phyloP scores from a whole-genome alignment of 1,140 invertebrate genomes.

The Streblospio benedicti region DNA sequence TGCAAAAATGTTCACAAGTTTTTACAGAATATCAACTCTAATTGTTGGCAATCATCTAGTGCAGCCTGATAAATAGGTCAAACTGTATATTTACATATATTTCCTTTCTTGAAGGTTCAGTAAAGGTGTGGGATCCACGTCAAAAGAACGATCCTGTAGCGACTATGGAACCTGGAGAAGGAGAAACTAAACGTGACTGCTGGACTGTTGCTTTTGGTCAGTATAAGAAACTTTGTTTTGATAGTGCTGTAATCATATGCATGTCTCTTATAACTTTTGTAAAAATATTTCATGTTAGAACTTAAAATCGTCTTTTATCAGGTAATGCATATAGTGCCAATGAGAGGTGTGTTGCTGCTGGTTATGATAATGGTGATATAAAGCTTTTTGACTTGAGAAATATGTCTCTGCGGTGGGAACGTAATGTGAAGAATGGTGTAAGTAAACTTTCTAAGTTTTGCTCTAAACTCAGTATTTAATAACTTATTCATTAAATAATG shows the following conservation, averaged over 20 bases:
- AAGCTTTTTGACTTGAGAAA: slow-evolving; percentile 87
- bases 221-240: slow-evolving; percentile 2
- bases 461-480: background rate
- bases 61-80: too few species aligned
- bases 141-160: slow-evolving; percentile 76
- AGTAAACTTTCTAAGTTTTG: slow-evolving; percentile 19
- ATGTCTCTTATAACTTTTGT: background rate
- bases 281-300: too few species aligned
- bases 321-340: slow-evolving; percentile 74
- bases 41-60: too few species aligned
- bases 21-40: too few species aligned
- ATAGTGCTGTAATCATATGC: background rate
- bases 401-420: slow-evolving; percentile 79
- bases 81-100: too few species aligned
- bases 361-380: slow-evolving; percentile 93
- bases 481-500: background rate
- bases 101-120: slow-evolving; percentile 57
- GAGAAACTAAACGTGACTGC: slow-evolving; percentile 45
- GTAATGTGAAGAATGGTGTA: slow-evolving; percentile 86
- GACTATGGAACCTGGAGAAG: slow-evolving; percentile 63
- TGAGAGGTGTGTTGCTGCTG: slow-evolving; percentile 75
- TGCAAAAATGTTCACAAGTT: too few species aligned
- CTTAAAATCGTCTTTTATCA: slow-evolving; percentile 31
- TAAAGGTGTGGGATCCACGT: slow-evolving; percentile 91
- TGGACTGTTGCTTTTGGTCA: slow-evolving; percentile 47